Percentiles rank a stretch among this genome's conserved stretches.
phyloP scores from a whole-genome alignment of 1,140 invertebrate genomes.

The Cydia pomonella region DNA sequence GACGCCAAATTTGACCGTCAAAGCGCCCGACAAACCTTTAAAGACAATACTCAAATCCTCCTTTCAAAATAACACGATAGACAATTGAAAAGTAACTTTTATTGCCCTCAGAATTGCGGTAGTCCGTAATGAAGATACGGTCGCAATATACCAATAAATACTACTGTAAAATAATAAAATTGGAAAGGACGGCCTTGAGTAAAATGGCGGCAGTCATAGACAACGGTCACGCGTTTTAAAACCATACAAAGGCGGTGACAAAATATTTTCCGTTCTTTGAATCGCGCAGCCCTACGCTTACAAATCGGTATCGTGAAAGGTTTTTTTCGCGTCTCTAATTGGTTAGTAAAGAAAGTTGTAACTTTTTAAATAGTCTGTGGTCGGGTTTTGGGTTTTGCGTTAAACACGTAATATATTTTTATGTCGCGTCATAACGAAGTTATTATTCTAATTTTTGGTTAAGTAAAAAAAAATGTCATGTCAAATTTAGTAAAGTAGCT shows the following conservation, averaged over 20 bases:
- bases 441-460: constrained; percentile 11
- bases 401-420: constrained; percentile 40
- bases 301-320: constrained; percentile 17
- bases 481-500: too few relatives aligned
- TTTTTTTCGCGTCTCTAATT: constrained; percentile 7
- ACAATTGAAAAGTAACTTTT: constrained; percentile 33
- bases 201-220: constrained; percentile 28
- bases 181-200: constrained; percentile 27
- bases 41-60: neutral
- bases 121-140: constrained; percentile 47
- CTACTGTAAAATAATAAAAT: constrained; percentile 50
- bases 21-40: constrained; percentile 29
- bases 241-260: constrained; percentile 29
- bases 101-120: constrained; percentile 42
- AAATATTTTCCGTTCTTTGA: constrained; percentile 37
- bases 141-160: constrained; percentile 50
- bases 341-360: constrained; percentile 21
- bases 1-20: constrained; percentile 6
- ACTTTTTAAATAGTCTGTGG: constrained; percentile 34
- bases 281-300: neutral
- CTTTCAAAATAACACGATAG: constrained; percentile 16
- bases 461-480: neutral
- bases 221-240: constrained; percentile 20
- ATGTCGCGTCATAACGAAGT: constrained; percentile 42
- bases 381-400: constrained; percentile 34